These are phyloP conservation scores for Chondrosia reniformis DNA, from an alignment of 37 sponge, comb jelly and placozoan species.

Conservation along the genomic window DNA sequence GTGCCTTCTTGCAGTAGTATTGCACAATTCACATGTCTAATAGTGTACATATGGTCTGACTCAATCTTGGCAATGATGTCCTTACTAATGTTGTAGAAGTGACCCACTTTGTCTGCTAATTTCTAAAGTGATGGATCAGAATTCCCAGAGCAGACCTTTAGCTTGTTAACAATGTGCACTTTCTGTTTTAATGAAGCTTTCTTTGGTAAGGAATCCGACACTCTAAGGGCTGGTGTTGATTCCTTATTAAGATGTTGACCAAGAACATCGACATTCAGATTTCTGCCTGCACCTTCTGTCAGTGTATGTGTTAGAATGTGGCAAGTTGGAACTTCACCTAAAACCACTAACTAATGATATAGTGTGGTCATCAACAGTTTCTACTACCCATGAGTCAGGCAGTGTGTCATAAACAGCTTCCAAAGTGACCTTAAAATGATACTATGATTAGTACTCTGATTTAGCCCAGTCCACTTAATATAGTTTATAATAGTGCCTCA, in stretches of 20 bases:
- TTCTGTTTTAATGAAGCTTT: not conserved
- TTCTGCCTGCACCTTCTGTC: not conserved
- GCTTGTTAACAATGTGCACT: not conserved
- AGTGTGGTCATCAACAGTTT: not conserved
- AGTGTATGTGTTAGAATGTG: not conserved
- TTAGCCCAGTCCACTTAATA: not conserved
- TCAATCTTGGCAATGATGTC: not conserved
- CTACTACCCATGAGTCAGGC: not conserved
- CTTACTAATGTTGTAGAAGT: not conserved
- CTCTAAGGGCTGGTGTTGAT: not conserved
- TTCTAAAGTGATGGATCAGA: not conserved
- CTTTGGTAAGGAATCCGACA: not conserved
- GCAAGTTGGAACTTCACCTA: not conserved
- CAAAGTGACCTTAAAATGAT: too few species aligned
- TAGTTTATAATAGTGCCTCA: not conserved
- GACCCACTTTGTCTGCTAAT: not conserved
- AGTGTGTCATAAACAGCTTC: too few species aligned
- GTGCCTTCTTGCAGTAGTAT: not conserved
- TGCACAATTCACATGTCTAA: not conserved
- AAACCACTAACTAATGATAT: not conserved
- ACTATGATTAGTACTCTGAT: not conserved
- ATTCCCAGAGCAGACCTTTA: not conserved
- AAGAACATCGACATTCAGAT: not conserved
- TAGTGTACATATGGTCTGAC: not conserved
- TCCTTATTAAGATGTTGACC: not conserved